Base-by-base conservation (phyloP, 1,140 invertebrate genomes). In the Aplysia californica region DNA sequence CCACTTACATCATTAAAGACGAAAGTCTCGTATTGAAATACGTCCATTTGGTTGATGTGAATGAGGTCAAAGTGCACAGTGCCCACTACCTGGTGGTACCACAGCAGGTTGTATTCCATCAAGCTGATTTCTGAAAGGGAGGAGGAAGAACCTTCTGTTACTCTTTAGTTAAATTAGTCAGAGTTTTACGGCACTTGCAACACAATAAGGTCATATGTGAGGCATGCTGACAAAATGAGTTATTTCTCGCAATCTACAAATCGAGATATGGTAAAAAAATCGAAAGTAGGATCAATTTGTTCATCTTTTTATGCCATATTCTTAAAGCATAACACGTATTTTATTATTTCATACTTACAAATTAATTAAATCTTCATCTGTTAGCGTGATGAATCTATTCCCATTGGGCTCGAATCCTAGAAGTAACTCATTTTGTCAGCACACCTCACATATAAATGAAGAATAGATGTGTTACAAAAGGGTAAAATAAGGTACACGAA, bases 81-180 rank as follows among this genome's bases (percentile, higher is more conserved):
- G 3, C 85, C 84, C 3, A 83, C 80, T 15, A 80, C 70, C 50
- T 83, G 80, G 35, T 85, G 82, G 66, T 79, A 72, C 36, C 69
- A 79, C 15, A 82, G 36, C 21, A 78, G 79, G 44, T 84, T 85
- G 18, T 78, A 82, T 39, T 87, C 85, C 85, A 86, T 85, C n/a
- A 86, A 77, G 20, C 59, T 76, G 33, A 86, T 83, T 70, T 85
- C 84, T 86, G 79, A 23, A 15, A 67, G n/a, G n/a, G n/a, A n/a
- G n/a, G n/a, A n/a, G n/a, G n/a, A n/a, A n/a, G n/a, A n/a, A n/a
- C n/a, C n/a, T n/a, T n/a, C n/a, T n/a, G n/a, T n/a, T n/a, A n/a
- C n/a, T n/a, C n/a, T n/a, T n/a, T n/a, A n/a, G n/a, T n/a, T n/a
- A n/a, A n/a, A n/a, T n/a, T n/a, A n/a, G n/a, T n/a, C n/a, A n/a